Evolutionary conservation across 2,797 vertebrate species (phyloP).

Genomic region (Meriones psammophilus): DNA sequence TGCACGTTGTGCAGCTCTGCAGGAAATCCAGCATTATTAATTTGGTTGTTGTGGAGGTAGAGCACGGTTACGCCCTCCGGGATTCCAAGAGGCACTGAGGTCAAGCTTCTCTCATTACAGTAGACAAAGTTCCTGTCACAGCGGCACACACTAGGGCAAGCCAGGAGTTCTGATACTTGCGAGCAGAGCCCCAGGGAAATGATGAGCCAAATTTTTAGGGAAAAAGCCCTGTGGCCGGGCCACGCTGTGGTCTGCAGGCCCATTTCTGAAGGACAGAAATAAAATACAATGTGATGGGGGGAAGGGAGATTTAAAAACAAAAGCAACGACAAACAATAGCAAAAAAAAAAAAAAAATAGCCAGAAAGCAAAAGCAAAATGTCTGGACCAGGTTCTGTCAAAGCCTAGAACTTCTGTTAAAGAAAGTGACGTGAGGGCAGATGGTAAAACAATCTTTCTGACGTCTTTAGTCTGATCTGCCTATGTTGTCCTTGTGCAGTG

Average conservation of each 20-base stretch:
- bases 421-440: slow-evolving; percentile 78
- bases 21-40: slow-evolving; percentile 97
- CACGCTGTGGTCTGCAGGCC: slow-evolving; percentile 93
- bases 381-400: slow-evolving; percentile 76
- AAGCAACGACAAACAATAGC: slow-evolving; percentile 68
- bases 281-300: slow-evolving; percentile 75
- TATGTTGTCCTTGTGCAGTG: slow-evolving; percentile 89
- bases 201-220: slow-evolving; percentile 95
- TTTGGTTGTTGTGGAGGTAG: slow-evolving; percentile 99
- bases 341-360: slow-evolving; percentile 63
- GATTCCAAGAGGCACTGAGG: slow-evolving; percentile 98
- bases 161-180: slow-evolving; percentile 91
- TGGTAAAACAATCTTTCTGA: slow-evolving; percentile 90
- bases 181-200: slow-evolving; percentile 93
- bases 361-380: slow-evolving; percentile 80
- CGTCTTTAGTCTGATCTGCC: slow-evolving; percentile 90
- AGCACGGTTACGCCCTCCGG: slow-evolving; percentile 97
- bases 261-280: slow-evolving; percentile 92
- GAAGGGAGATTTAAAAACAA: slow-evolving; percentile 73
- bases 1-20: slow-evolving; percentile 94
- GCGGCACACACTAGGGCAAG: slow-evolving; percentile 96
- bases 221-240: slow-evolving; percentile 93
- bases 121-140: slow-evolving; percentile 98
- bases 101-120: slow-evolving; percentile 98
- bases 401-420: slow-evolving; percentile 82